Evolutionary conservation across 2,113 vertebrate species (phyloP).

Genomic region (Gallinago undulata): DNA sequence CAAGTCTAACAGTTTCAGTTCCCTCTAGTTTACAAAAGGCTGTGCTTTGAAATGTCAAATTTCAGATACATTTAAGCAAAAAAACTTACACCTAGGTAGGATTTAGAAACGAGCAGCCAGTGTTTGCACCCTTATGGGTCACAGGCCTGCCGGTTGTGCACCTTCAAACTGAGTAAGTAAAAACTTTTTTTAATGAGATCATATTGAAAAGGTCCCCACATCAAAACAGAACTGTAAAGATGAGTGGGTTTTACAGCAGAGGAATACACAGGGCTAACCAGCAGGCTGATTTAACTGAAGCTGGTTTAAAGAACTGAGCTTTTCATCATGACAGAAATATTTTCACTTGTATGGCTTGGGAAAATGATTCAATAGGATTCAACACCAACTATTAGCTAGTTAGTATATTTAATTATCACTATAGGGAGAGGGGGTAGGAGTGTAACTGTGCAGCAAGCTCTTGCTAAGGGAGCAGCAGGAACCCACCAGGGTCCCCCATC

Average conservation of each 20-base stretch:
- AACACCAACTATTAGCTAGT: background rate
- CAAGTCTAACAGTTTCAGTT: conserved; percentile 40
- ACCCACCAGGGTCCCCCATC: background rate
- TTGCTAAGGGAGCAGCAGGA: background rate
- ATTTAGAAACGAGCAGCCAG: background rate
- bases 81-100: background rate
- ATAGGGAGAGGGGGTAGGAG: background rate
- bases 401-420: background rate
- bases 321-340: background rate
- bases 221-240: background rate
- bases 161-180: background rate
- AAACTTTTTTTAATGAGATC: background rate
- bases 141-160: background rate
- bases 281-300: background rate
- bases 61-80: conserved; percentile 7
- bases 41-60: conserved; percentile 39
- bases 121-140: background rate
- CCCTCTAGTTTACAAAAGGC: conserved; percentile 29
- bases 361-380: background rate
- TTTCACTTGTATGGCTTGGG: background rate
- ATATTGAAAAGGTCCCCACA: background rate
- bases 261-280: background rate
- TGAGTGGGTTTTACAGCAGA: background rate
- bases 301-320: background rate
- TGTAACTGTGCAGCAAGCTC: background rate